Evolutionary conservation across 2,797 vertebrate genomes (phyloP).

Genomic region (Rhinatrema bivittatum): DNA sequence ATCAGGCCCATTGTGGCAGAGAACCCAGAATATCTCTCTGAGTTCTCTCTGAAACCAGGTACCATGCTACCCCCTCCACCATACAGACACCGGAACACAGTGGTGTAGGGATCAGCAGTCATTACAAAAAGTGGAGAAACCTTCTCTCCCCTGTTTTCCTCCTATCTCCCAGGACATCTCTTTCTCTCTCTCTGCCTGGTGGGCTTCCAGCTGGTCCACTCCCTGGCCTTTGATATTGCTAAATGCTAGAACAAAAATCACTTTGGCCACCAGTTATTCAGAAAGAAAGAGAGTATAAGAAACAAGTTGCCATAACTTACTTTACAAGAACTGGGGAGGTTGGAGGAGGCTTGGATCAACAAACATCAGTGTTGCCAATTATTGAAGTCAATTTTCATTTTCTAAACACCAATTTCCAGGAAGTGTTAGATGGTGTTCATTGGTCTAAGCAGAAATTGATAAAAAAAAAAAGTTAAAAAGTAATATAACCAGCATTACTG

Average conservation of each 20-base stretch:
- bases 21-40: conserved; percentile 90
- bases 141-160: conserved; percentile 41
- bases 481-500: conserved; percentile 34
- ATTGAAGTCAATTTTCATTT: conserved; percentile 7
- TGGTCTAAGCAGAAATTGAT: conserved; percentile 24
- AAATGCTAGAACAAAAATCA: conserved; percentile 27
- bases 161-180: conserved; percentile 35
- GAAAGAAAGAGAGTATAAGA: conserved; percentile 35
- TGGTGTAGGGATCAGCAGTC: conserved; percentile 73
- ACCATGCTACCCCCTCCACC: conserved; percentile 87
- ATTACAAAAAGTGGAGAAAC: conserved; percentile 22
- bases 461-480: too few relatives aligned
- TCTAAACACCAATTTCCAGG: conserved; percentile 1
- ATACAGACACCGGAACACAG: conserved; percentile 95
- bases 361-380: conserved; percentile 19
- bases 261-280: conserved; percentile 25
- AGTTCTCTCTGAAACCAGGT: conserved; percentile 87
- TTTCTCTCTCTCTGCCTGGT: conserved; percentile 50
- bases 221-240: conserved; percentile 44
- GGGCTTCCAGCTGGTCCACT: conserved; percentile 50
- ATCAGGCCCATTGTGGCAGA: conserved; percentile 83
- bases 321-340: conserved; percentile 1
- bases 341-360: conserved; percentile 10
- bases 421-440: conserved; percentile 20
- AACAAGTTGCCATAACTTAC: conserved; percentile 27